These are phyloP conservation scores for Clarias pachynema DNA, from an alignment of 2,797 vertebrate genomes.

Conservation along the genomic window DNA sequence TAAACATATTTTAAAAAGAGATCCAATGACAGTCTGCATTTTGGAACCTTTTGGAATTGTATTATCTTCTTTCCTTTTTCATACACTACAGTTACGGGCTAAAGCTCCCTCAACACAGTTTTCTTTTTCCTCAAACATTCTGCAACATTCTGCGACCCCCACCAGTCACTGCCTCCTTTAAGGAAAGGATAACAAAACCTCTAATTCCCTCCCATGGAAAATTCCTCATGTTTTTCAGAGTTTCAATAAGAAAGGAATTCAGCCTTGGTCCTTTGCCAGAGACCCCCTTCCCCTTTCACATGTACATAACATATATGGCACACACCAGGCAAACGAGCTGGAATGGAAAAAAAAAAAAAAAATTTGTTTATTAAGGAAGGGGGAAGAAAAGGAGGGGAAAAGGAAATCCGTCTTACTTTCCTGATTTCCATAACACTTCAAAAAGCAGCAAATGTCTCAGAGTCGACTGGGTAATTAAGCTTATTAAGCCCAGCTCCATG, in stretches of 20 bases:
- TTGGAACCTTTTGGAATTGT: not conserved
- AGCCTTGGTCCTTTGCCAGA: constrained; percentile 71
- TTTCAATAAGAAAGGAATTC: constrained; percentile 81
- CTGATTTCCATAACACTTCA: constrained; percentile 69
- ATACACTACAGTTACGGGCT: not conserved
- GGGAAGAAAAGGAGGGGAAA: constrained; percentile 62
- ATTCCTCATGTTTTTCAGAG: constrained; percentile 72
- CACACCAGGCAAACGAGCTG: constrained; percentile 33
- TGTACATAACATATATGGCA: constrained; percentile 51
- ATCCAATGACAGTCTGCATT: not conserved
- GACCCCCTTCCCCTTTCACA: constrained; percentile 38
- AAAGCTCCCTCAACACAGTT: constrained; percentile 32
- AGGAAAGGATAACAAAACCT: constrained; percentile 64
- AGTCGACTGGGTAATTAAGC: constrained; percentile 76
- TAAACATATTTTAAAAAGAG: not conserved
- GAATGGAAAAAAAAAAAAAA: constrained; percentile 70
- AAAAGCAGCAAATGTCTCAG: constrained; percentile 71
- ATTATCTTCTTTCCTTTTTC: not conserved
- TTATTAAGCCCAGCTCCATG: constrained; percentile 72
- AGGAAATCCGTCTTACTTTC: constrained; percentile 74
- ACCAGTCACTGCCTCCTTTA: constrained; percentile 58
- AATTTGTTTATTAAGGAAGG: constrained; percentile 76
- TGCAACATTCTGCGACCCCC: constrained; percentile 54
- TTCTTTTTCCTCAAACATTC: constrained; percentile 42
- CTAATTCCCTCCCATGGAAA: constrained; percentile 80